A percentile compares a stretch with the other conserved stretches of the same genome.
Evolutionary conservation across 2,797 vertebrate genomes (phyloP).

Genomic region (Sebastolobus altivelis): DNA sequence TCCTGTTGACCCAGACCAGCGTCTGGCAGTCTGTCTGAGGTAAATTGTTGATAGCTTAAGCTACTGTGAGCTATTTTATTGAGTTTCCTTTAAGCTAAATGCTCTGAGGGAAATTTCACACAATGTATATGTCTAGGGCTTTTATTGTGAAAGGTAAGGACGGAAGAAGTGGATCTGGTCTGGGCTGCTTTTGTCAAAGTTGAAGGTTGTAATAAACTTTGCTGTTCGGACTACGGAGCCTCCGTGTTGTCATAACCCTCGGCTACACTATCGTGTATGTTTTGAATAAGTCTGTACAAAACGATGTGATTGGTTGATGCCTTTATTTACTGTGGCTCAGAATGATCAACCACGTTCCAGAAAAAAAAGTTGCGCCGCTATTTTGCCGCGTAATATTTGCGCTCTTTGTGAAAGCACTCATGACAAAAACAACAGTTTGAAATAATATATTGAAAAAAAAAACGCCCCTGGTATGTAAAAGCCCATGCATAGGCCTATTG

Average conservation of each 20-base stretch:
- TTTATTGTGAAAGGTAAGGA: not conserved
- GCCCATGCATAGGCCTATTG: not conserved
- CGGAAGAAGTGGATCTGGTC: not conserved
- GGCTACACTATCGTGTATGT: not conserved
- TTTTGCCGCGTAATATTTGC: no score
- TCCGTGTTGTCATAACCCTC: not conserved
- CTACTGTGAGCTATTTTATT: not conserved
- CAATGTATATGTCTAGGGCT: not conserved
- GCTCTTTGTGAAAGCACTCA: no score
- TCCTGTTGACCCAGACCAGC: not conserved
- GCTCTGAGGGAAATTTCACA: not conserved
- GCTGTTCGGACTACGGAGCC: not conserved
- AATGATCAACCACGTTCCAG: not conserved
- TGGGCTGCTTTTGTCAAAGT: not conserved
- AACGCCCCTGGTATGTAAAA: not conserved
- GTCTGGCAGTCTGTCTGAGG: not conserved
- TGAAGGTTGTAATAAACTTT: not conserved
- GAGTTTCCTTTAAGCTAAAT: not conserved
- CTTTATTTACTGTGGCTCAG: not conserved
- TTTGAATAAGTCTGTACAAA: not conserved
- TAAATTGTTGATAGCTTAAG: not conserved
- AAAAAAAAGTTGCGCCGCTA: no score
- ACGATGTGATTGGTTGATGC: not conserved
- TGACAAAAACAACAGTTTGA: not conserved
- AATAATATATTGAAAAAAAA: not conserved